Evolutionary conservation across 2,113 vertebrate genomes (phyloP).

Genomic region (Heterochromis multidens): DNA sequence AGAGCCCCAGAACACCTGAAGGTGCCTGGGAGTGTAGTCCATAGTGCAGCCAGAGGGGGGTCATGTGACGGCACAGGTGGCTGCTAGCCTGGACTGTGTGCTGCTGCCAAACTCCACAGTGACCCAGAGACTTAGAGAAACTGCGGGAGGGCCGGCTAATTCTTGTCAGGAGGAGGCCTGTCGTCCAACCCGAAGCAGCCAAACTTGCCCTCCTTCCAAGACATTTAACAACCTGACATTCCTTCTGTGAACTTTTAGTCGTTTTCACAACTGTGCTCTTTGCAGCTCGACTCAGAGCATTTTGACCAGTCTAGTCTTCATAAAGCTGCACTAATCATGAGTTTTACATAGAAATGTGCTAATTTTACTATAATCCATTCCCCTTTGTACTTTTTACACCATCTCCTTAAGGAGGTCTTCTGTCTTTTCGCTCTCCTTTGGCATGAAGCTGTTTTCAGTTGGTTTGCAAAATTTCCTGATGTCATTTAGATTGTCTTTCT

Average conservation of each 20-base stretch:
- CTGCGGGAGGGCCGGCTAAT: slow-evolving; percentile 28
- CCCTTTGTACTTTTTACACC: neutral
- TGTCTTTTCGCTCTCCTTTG: neutral
- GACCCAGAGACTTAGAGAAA: slow-evolving; percentile 30
- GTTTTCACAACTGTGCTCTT: slow-evolving; percentile 34
- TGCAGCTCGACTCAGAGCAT: neutral
- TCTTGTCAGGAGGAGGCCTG: slow-evolving; percentile 32
- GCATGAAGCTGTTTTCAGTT: neutral
- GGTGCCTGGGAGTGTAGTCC: slow-evolving; percentile 20
- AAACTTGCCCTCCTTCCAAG: slow-evolving; percentile 23
- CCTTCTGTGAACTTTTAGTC: slow-evolving; percentile 30
- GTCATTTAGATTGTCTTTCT: neutral
- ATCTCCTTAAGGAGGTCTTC: neutral
- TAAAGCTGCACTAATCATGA: slow-evolving; percentile 5
- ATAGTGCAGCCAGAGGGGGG: neutral
- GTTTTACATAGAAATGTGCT: neutral
- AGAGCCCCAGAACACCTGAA: slow-evolving; percentile 19
- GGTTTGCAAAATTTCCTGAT: neutral
- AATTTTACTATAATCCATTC: neutral
- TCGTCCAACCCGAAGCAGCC: slow-evolving; percentile 1
- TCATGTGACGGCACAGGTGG: slow-evolving; percentile 56
- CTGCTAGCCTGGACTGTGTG: slow-evolving; percentile 14
- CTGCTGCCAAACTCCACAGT: slow-evolving; percentile 33
- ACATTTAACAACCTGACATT: slow-evolving; percentile 60
- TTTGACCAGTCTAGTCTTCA: slow-evolving; percentile 8